Base-by-base conservation (phyloP, 2,113 vertebrate species). In the Sorex araneus region DNA sequence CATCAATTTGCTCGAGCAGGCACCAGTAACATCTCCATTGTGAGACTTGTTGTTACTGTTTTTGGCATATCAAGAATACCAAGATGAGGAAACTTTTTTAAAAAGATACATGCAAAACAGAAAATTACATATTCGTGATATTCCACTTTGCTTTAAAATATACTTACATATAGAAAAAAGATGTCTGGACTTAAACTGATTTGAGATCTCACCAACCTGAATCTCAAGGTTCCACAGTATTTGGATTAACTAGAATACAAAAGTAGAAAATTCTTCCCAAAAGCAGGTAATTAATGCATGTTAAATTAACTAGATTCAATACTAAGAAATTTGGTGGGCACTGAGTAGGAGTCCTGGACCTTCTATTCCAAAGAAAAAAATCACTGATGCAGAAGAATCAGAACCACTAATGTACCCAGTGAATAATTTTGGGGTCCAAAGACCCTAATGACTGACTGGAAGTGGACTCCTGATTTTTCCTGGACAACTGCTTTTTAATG, bases 91-190 rank as follows among this genome's bases (percentile, higher is more conserved):
- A 50, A 82, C 34, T 90, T 27, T 81, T 3, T 50, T 50, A 47
- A 63, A 91, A 77, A 50, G n/a, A 94, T 57, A 87, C 45, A 82
- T 76, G 36, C 4, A 91, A 82, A 79, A 90, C 13, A 54, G 27
- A 89, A 79, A 64, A 32, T 28, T 50, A 71, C 27, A 28, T 69
- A 79, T 23, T 69, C 28, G 71, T 32, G 84, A 91, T 78, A 47
- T 30, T 70, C 64, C 8, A 78, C 9, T 47, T 84, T 19, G n/a
- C 27, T 0, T 30, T 60, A 76, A 50, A 64, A 84, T 73, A 64
- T 54, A 25, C 1, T 75, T 75, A 70, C 28, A 91, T 78, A n/a
- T 40, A 70, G 67, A n/a, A 81, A 6, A 60, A 6, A 85, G 86
- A 57, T 3, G 27, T 63, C 71, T 75, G 21, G 32, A 60, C 36